These are phyloP conservation scores for Nebria salina DNA, from an alignment of 2,888 invertebrate genomes.

Conservation along the genomic window DNA sequence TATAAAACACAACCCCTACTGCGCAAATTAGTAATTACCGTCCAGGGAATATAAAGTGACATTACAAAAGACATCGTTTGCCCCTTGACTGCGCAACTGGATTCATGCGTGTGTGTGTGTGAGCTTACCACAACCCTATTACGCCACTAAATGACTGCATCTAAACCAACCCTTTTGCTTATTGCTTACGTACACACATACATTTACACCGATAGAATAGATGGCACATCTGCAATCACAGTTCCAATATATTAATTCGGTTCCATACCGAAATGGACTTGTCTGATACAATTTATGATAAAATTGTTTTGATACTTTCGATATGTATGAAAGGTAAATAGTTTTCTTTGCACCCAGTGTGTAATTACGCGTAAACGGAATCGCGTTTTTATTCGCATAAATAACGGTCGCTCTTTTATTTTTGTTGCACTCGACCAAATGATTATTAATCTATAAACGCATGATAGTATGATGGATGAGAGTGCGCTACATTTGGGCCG, in stretches of 20 bases:
- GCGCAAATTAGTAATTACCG: slow-evolving; percentile 54
- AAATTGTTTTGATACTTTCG: too few species aligned
- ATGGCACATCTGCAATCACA: background rate
- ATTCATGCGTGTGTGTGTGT: background rate
- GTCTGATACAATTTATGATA: background rate
- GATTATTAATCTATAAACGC: background rate
- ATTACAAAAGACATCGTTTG: slow-evolving; percentile 52
- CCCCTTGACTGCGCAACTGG: slow-evolving; percentile 48
- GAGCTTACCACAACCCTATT: slow-evolving; percentile 11
- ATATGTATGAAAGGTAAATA: background rate
- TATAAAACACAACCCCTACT: slow-evolving; percentile 25
- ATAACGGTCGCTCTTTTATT: background rate
- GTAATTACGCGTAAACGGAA: background rate
- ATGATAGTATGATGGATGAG: background rate
- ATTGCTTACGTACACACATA: background rate
- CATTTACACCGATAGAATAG: too few species aligned
- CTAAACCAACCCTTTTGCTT: slow-evolving; percentile 48
- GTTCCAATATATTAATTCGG: background rate
- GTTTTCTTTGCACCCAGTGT: background rate
- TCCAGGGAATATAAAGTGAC: slow-evolving; percentile 52
- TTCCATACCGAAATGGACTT: background rate
- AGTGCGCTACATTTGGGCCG: background rate
- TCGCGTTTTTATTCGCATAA: background rate
- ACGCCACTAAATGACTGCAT: slow-evolving; percentile 12
- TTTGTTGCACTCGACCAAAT: background rate